Evolutionary conservation across 2,888 invertebrate genomes (phyloP).

Genomic region (Hydrotaea cyrtoneurina): DNA sequence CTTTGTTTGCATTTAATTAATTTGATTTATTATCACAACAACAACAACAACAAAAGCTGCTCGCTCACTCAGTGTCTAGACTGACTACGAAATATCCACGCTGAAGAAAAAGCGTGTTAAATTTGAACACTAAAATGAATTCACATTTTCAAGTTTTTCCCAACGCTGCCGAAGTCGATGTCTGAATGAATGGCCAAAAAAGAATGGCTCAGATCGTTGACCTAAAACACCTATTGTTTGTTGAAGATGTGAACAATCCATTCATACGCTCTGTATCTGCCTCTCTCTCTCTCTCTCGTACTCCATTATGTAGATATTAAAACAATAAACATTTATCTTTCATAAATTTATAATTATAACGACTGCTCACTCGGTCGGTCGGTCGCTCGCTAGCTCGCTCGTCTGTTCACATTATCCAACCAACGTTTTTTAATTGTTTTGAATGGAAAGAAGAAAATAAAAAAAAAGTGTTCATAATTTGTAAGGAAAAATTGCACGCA

Average conservation of each 20-base stretch:
- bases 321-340: constrained; percentile 55
- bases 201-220: constrained; percentile 25
- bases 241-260: neutral
- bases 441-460: neutral
- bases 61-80: constrained; percentile 22
- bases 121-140: constrained; percentile 24
- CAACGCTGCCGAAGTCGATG: neutral
- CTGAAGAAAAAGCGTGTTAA: constrained; percentile 14
- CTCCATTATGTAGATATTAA: neutral
- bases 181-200: neutral
- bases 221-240: neutral
- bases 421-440: neutral
- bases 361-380: neutral
- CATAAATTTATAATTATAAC: constrained; percentile 49
- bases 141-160: neutral
- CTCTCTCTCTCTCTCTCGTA: neutral
- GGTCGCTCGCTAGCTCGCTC: no score
- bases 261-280: neutral
- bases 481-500: constrained; percentile 16
- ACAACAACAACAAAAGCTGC: neutral
- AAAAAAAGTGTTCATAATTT: neutral
- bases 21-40: constrained; percentile 29
- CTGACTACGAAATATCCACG: neutral
- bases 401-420: neutral
- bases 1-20: constrained; percentile 26